A percentile compares a stretch with the other conserved stretches of the same genome.
These are phyloP conservation scores for Neuroterus valhalla DNA, from an alignment of 1,140 invertebrate species.

Conservation along the genomic window DNA sequence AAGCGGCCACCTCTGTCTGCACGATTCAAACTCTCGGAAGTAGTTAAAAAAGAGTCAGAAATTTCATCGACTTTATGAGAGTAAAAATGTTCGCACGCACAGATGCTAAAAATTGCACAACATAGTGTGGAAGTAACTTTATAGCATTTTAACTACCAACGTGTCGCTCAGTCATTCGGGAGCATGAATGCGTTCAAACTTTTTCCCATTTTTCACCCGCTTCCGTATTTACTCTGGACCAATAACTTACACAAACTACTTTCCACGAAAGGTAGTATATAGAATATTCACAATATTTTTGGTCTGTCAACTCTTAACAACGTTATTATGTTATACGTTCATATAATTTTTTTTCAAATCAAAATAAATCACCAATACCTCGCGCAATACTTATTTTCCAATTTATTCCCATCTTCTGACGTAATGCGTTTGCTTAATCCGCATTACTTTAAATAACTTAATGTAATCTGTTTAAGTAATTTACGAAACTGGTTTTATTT, in stretches of 20 bases:
- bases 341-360: too few relatives aligned
- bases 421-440: neutral
- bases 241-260: too few relatives aligned
- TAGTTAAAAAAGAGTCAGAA: constrained; percentile 22
- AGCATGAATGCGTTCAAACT: constrained; percentile 2
- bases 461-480: neutral
- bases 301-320: too few relatives aligned
- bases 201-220: constrained; percentile 8
- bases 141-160: neutral
- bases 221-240: neutral
- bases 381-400: too few relatives aligned
- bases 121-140: neutral
- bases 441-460: neutral
- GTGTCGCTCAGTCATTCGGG: constrained; percentile 1
- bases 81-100: constrained; percentile 1
- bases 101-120: neutral
- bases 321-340: too few relatives aligned
- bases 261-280: too few relatives aligned
- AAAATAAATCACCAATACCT: too few relatives aligned
- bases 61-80: constrained; percentile 11
- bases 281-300: too few relatives aligned
- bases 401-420: too few relatives aligned
- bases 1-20: constrained; percentile 51
- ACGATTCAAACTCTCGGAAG: constrained; percentile 50
- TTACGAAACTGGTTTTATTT: constrained; percentile 7